Evolutionary conservation across 1,140 invertebrate genomes (phyloP), one percentile per base, ranked within the genome.

Genomic region (Gonioctena quinquepunctata): DNA sequence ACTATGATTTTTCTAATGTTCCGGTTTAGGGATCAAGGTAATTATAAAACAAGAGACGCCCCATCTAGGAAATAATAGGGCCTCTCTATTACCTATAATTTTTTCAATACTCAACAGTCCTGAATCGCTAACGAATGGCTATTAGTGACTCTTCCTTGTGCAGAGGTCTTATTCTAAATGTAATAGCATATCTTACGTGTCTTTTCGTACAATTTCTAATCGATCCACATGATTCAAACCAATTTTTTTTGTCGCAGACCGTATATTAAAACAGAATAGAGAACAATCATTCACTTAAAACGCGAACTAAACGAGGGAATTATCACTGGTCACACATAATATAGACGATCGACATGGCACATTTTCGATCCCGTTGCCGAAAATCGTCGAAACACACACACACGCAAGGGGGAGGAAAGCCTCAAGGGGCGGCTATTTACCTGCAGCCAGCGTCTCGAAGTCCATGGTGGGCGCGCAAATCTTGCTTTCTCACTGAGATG

Each of bases 381-480:
- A 11, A 42, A 42, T 11, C 11, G 33, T 3, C 19, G 27, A 11
- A n/a, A n/a, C n/a, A n/a, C 23, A 67, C 13, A 48, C 57, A 16
- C 13, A 60, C 13, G 13, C n/a, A 52, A 18, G 4, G 21, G 64
- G 22, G 57, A n/a, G 27, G 27, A 23, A 54, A 57, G 33, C 49
- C 52, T 27, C 22, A 18, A 19, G n/a, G 56, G 25, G 22, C 11
- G n/a, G 57, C n/a, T 54, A 71, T 68, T 79, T 74, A 81, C 80
- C 80, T 81, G 76, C 70, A 73, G 80, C 80, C 75, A 81, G 68
- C 63, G 78, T 77, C 73, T 80, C 80, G 74, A 79, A 80, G 71
- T 81, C 80, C 80, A 81, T 81, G 69, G 71, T 77, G 77, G 56
- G 75, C 64, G 66, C 68, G 60, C 63, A 69, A 64, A 68, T 66